A percentile compares a stretch with the other conserved stretches of the same genome.
phyloP scores from a whole-genome alignment of 2,113 vertebrate genomes.

The Oenanthe oenanthe region DNA sequence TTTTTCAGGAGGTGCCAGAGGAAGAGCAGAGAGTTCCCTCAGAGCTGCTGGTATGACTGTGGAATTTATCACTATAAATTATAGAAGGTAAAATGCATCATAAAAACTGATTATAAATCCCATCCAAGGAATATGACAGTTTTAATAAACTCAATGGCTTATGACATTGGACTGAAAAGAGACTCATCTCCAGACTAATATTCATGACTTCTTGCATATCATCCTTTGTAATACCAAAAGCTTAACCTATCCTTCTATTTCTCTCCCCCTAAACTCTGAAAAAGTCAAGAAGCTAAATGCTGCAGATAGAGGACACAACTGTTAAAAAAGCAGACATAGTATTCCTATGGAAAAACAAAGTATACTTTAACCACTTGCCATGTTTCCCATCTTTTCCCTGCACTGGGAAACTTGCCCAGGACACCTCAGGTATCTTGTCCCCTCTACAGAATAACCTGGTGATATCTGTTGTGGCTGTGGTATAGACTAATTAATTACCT shows the following conservation, averaged over 20 bases:
- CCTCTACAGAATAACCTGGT: neutral
- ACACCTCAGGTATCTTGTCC: neutral
- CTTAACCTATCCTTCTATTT: neutral
- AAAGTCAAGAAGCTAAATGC: neutral
- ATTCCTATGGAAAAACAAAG: neutral
- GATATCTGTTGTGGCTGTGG: neutral
- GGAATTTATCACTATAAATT: conserved; percentile 39
- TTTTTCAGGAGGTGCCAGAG: neutral
- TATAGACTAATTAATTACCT: neutral
- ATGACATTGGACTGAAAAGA: neutral
- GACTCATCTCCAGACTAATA: neutral
- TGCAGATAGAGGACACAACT: neutral
- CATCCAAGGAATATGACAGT: conserved; percentile 14
- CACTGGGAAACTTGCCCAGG: neutral
- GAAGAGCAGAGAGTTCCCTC: neutral
- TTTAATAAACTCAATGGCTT: conserved; percentile 30
- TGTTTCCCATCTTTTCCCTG: neutral
- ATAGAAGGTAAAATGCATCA: neutral
- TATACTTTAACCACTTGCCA: neutral
- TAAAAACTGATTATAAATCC: conserved; percentile 34
- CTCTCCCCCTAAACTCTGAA: neutral
- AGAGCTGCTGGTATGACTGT: neutral
- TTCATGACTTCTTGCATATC: neutral
- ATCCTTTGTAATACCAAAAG: neutral
- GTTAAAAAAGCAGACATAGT: neutral